Conservation (phyloP, 2,797 vertebrate species). For the Catostomus latipinnis region DNA sequence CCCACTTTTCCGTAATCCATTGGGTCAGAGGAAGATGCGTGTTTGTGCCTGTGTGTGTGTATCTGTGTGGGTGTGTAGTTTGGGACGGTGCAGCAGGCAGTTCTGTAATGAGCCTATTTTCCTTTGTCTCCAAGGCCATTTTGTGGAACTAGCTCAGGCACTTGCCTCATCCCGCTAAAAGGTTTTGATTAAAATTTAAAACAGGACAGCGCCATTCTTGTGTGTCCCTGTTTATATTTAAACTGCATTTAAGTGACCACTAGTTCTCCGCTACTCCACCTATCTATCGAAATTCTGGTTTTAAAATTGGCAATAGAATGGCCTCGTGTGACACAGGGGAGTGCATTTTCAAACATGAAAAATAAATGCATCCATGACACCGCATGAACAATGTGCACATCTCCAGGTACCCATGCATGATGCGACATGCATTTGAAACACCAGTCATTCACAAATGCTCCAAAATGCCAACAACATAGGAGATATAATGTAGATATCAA, state of each 20-base stretch:
- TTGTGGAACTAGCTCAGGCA: conserved; percentile 37
- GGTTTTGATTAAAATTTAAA: conserved; percentile 81
- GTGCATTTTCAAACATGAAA: conserved; percentile 7
- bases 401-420: conserved; percentile 26
- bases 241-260: conserved; percentile 56
- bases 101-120: conserved; percentile 66
- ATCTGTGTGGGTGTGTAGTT: conserved; percentile 38
- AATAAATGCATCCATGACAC: conserved; percentile 27
- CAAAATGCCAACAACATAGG: conserved; percentile 26
- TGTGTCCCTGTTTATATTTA: conserved; percentile 71
- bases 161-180: conserved; percentile 75
- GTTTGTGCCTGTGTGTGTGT: conserved; percentile 31
- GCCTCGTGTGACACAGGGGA: conserved; percentile 13
- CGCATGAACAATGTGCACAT: background rate
- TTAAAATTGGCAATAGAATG: conserved; percentile 26
- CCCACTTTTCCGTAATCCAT: conserved; percentile 62
- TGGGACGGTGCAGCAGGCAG: conserved; percentile 54
- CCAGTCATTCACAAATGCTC: conserved; percentile 26
- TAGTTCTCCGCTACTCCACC: conserved; percentile 20
- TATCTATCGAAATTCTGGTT: conserved; percentile 32
- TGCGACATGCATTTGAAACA: conserved; percentile 30
- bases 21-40: conserved; percentile 17
- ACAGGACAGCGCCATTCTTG: conserved; percentile 59
- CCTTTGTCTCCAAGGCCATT: conserved; percentile 71
- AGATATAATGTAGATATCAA: conserved; percentile 11